These are phyloP conservation scores for Anastrepha obliqua DNA, from an alignment of 1,140 invertebrate species.

Conservation along the genomic window DNA sequence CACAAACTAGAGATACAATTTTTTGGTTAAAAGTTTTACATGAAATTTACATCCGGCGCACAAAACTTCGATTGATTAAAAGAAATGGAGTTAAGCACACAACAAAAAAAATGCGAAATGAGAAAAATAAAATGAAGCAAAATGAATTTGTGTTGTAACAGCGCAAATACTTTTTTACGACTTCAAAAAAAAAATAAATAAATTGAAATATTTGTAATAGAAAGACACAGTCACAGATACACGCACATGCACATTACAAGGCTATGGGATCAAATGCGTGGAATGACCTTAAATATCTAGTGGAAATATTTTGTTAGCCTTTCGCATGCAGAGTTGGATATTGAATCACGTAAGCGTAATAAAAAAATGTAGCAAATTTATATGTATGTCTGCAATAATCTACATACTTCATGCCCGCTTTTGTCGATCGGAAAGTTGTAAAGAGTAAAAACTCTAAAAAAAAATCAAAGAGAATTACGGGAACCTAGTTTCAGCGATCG, in stretches of 20 bases:
- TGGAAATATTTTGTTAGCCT: background rate
- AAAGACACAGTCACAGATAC: no score
- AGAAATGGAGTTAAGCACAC: background rate
- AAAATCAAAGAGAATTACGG: slow-evolving; percentile 10
- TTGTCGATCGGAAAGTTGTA: background rate
- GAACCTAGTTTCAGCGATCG: background rate
- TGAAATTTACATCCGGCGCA: background rate
- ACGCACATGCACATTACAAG: no score
- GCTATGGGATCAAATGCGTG: background rate
- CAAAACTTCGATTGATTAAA: background rate
- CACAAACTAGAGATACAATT: no score
- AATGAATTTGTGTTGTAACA: background rate
- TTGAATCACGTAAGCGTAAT: background rate
- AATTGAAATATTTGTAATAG: no score
- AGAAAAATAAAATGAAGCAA: background rate
- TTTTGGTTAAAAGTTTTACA: background rate
- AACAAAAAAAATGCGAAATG: background rate
- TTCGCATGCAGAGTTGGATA: background rate
- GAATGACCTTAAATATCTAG: slow-evolving; percentile 10
- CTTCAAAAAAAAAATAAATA: background rate
- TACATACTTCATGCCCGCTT: background rate
- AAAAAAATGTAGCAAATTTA: no score
- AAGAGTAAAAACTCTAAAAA: background rate
- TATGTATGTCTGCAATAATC: no score
- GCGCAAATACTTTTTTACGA: background rate